Base-by-base conservation (phyloP, 2,797 vertebrate genomes). In the Brachyrhaphis roseni region DNA sequence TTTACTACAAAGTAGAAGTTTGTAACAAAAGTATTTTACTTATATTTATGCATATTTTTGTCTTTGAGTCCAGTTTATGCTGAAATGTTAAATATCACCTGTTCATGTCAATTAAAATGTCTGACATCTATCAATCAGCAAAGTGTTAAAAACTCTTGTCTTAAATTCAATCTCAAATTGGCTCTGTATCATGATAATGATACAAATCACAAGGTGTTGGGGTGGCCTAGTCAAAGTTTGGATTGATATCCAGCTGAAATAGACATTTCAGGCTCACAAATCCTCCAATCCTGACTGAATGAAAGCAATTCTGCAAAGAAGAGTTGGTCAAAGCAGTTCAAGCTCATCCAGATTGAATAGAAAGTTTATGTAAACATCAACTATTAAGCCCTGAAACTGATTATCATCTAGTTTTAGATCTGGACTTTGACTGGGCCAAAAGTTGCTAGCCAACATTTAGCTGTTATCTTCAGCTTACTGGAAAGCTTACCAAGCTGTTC, bases 401-500 rank as follows among this genome's bases (percentile, higher is more conserved):
- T 23, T 41, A 18, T 23, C 20, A 39, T 18, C 23, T 66, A 11
- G 36, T 23, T 66, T 66, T 66, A 20, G 34, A 18, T 62, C 57
- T 18, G 28, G 57, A 18, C 62, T 66, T 66, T 39, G 31, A 23
- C 34, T 18, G 31, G 34, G 34, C 64, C 18, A 66, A 66, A 66
- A 18, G 18, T 23, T 4, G 11, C 51, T 46, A 31, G 73, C 73
- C 79, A 53, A 34, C 51, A 79, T 82, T 57, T 8, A 15, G 1
- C 39, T 23, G 36, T 45, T 15, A 2, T 8, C 57, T 64, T 49
- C 34, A 5, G 4, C 20, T 57, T 59, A 34, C 47, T 76, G 43
- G 28, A 18, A 79, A 70, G 12, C 57, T 66, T 34, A 66, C 43
- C 34, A 5, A 47, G 36, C 31, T 5, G 47, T 83, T 79, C 18